phyloP scores from a whole-genome alignment of 1,140 invertebrate genomes.

The Zaprionus tsacasi region DNA sequence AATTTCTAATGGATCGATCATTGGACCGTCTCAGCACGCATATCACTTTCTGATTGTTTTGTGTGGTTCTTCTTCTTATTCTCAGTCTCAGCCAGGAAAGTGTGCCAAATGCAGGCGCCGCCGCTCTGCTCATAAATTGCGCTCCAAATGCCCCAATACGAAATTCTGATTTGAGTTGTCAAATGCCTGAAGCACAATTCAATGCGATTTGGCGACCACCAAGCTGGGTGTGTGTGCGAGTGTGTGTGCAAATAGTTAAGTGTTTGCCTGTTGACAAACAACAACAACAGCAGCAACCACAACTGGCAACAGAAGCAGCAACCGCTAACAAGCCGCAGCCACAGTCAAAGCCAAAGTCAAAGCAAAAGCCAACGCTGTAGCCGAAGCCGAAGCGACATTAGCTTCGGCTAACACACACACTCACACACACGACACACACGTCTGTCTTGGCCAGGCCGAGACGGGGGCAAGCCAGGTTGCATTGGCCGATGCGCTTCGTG shows the following conservation, averaged over 20 bases:
- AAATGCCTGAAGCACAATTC: slow-evolving; percentile 18
- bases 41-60: slow-evolving; percentile 55
- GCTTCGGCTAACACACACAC: slow-evolving; percentile 13
- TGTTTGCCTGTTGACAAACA: slow-evolving; percentile 70
- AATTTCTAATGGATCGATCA: slow-evolving; percentile 66
- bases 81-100: slow-evolving; percentile 38
- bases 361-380: slow-evolving; percentile 9
- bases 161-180: slow-evolving; percentile 27
- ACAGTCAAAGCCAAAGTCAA: slow-evolving; percentile 4
- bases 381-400: slow-evolving; percentile 16
- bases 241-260: slow-evolving; percentile 59
- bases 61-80: slow-evolving; percentile 6
- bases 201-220: slow-evolving; percentile 29
- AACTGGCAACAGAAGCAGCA: slow-evolving; percentile 21
- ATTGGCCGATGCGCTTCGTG: slow-evolving; percentile 44
- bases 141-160: slow-evolving; percentile 21
- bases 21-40: slow-evolving; percentile 29
- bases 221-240: slow-evolving; percentile 8
- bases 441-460: slow-evolving; percentile 18
- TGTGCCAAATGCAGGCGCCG: slow-evolving; percentile 49
- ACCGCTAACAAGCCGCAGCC: slow-evolving; percentile 38
- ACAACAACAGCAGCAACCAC: slow-evolving; percentile 38
- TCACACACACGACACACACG: slow-evolving; percentile 3
- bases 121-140: slow-evolving; percentile 23
- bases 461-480: slow-evolving; percentile 43